These are phyloP conservation scores for Cisticola juncidis DNA, from an alignment of 2,113 vertebrate species.

Conservation along the genomic window DNA sequence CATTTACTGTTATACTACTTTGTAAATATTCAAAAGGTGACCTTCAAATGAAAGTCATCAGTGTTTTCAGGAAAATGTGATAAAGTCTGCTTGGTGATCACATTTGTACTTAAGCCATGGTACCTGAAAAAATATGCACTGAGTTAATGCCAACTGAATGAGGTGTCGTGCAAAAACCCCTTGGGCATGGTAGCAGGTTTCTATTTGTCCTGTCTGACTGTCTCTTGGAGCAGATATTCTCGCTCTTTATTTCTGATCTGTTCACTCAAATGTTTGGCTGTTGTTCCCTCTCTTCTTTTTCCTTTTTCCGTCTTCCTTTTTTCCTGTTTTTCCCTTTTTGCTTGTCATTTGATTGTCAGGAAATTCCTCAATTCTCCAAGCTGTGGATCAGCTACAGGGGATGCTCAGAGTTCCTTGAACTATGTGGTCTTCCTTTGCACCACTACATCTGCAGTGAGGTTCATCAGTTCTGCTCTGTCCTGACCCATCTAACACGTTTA, in stretches of 20 bases:
- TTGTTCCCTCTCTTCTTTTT: not conserved
- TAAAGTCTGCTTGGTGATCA: not conserved
- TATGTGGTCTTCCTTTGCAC: not conserved
- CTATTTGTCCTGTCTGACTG: not conserved
- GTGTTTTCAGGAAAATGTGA: not conserved
- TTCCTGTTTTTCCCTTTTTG: not conserved
- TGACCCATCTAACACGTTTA: not conserved
- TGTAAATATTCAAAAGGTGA: not conserved
- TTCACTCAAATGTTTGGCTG: not conserved
- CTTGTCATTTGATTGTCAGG: not conserved
- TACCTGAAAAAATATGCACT: not conserved
- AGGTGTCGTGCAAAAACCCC: not conserved
- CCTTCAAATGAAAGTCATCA: not conserved
- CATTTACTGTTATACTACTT: not conserved
- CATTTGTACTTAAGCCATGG: not conserved
- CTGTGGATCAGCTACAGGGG: not conserved
- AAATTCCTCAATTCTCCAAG: not conserved
- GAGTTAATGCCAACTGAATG: not conserved
- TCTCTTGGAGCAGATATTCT: not conserved
- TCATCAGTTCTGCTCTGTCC: not conserved
- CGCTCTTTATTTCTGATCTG: not conserved
- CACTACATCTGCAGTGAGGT: not conserved
- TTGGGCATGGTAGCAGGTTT: not conserved
- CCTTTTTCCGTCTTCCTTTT: not conserved
- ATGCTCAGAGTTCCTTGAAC: not conserved